A percentile compares a stretch with the other conserved stretches of the same genome.
These are phyloP conservation scores for Pomatostomus ruficeps DNA, from an alignment of 2,113 vertebrate genomes.

Conservation along the genomic window DNA sequence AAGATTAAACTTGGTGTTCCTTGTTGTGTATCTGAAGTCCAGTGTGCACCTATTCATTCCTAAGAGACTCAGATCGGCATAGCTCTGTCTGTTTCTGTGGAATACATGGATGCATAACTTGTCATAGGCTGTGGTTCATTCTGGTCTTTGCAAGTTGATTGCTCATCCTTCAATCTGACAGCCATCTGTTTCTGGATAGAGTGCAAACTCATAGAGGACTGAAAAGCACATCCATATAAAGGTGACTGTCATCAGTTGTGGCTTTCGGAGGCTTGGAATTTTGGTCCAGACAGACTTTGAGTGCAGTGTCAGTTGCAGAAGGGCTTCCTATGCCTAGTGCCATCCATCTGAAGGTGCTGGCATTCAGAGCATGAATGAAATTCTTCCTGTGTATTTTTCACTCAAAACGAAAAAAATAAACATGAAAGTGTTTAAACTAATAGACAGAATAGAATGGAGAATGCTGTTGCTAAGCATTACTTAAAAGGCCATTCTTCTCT, in stretches of 20 bases:
- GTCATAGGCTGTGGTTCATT: not conserved
- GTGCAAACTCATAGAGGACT: not conserved
- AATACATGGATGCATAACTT: not conserved
- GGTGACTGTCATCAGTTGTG: not conserved
- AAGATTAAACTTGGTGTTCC: not conserved
- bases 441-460: not conserved
- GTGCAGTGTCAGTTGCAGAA: not conserved
- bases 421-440: not conserved
- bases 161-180: not conserved
- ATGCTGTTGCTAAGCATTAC: constrained; percentile 20
- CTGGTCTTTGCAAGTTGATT: not conserved
- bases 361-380: not conserved
- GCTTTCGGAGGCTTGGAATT: not conserved
- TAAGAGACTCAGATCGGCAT: not conserved
- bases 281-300: not conserved
- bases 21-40: not conserved
- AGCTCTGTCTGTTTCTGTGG: not conserved
- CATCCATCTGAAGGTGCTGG: not conserved
- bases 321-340: not conserved
- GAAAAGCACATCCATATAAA: not conserved
- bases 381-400: not conserved
- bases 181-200: not conserved
- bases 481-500: constrained; percentile 26
- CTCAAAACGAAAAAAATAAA: not conserved
- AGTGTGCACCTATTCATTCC: not conserved